These are phyloP conservation scores for Leptopilina syphax DNA, from an alignment of 2,888 invertebrate species.

Conservation along the genomic window DNA sequence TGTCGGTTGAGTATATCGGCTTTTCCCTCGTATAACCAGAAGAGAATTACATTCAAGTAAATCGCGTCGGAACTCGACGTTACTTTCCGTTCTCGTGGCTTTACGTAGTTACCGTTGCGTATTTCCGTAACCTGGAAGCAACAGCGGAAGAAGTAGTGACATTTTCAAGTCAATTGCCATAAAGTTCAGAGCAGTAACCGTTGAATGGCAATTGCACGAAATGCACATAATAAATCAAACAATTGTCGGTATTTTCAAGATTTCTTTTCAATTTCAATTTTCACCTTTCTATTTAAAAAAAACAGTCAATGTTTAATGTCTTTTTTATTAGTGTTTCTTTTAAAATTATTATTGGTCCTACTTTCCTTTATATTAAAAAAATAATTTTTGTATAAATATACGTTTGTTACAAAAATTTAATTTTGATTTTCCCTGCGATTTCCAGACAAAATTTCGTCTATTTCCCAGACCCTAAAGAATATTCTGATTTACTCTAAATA, in stretches of 20 bases:
- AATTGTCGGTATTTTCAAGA: background rate
- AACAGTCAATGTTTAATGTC: too few relatives aligned
- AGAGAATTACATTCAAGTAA: conserved; percentile 21
- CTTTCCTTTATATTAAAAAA: too few relatives aligned
- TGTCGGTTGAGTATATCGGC: conserved; percentile 28
- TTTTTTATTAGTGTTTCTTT: too few relatives aligned
- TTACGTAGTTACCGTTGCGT: conserved; percentile 22
- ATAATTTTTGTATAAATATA: too few relatives aligned
- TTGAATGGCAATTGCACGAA: conserved; percentile 12
- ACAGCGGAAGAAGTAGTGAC: conserved; percentile 18
- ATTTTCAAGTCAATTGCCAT: conserved; percentile 26
- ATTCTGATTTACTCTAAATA: too few relatives aligned
- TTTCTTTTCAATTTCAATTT: too few relatives aligned
- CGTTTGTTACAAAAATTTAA: too few relatives aligned
- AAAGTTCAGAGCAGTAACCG: conserved; percentile 21
- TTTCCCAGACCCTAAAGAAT: too few relatives aligned
- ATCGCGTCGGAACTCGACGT: conserved; percentile 25
- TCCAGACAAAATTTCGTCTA: too few relatives aligned
- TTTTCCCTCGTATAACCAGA: conserved; percentile 20
- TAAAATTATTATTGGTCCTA: too few relatives aligned
- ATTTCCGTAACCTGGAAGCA: conserved; percentile 23
- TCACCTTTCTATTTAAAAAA: too few relatives aligned
- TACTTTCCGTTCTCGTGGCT: conserved; percentile 21
- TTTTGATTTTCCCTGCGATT: too few relatives aligned
- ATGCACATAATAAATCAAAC: background rate